Evolutionary conservation across 2,797 vertebrate species (phyloP), one percentile per base, ranked within the genome.

Genomic region (Botia almorhae): DNA sequence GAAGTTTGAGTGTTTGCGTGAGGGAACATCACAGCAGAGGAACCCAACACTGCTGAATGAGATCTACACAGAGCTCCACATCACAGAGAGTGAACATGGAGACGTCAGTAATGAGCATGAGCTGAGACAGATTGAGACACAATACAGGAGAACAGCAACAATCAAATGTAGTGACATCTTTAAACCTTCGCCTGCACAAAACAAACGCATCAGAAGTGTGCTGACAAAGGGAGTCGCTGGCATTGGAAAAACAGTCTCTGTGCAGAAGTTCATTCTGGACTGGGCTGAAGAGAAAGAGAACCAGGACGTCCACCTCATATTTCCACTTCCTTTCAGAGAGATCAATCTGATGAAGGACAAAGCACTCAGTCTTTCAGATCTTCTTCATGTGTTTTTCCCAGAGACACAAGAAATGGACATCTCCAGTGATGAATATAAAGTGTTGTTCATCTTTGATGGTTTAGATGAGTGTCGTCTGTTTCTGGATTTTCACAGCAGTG

Each of bases 11-110:
- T 60, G 21, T 60, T 26, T 60, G 21, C 13, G 13, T 60, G 56
- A 60, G 12, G 56, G 56, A 60, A 60, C 3, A 26, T 60, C 56
- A 26, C 11, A 26, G 1, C 16, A 50, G 17, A 33, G 39, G 69
- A 78, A 19, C 65, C 23, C 17, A 26, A 13, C 60, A 61, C 53
- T 13, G 8, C 65, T 78, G 10, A 70, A 78, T 48, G 19, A 61
- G 53, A 60, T 78, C 13, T 78, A 50, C 39, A 69, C 76, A 16
- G 55, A 78, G n/a, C 65, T 78, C 4, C 50, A 50, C 43, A 78
- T 78, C 21, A 78, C 67, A n/a, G 76, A 50, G 55, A n/a, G 21
- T 48, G 14, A 58, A 55, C 60, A 60, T 33, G 53, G 60, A 26
- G 21, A 0, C 6, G 21, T 48, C 39, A 16, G 21, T 6, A 1